phyloP scores from a whole-genome alignment of 2,797 vertebrate species.

The Allobates femoralis region DNA sequence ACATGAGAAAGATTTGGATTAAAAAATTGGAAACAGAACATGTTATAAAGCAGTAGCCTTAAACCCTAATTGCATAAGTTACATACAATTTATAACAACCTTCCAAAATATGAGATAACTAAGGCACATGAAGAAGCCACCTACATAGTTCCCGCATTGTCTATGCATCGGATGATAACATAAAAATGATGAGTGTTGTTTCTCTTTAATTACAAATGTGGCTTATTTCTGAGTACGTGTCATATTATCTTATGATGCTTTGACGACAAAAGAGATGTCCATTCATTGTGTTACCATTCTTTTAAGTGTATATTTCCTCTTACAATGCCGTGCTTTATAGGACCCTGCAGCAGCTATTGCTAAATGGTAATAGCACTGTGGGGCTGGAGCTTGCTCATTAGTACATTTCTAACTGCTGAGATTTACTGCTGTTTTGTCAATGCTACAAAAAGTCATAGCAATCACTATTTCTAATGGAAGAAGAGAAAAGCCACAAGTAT shows the following conservation, averaged over 20 bases:
- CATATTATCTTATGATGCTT: constrained; percentile 7
- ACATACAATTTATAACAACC: not conserved
- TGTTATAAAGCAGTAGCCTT: not conserved
- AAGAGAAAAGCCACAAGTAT: not conserved
- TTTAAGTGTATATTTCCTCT: constrained; percentile 25
- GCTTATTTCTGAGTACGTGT: not conserved
- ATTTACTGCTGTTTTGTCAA: constrained; percentile 60
- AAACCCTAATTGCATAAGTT: not conserved
- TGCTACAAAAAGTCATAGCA: constrained; percentile 16
- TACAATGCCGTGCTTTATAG: constrained; percentile 20
- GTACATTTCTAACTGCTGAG: constrained; percentile 47
- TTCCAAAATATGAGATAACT: not conserved
- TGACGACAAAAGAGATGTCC: not conserved
- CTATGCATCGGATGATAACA: not conserved
- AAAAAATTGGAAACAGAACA: not conserved
- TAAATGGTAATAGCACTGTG: constrained; percentile 36
- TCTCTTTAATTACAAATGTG: not conserved
- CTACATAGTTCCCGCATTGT: not conserved
- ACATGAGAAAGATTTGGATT: not conserved
- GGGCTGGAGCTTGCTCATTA: constrained; percentile 45
- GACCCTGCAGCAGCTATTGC: constrained; percentile 29
- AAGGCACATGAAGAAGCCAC: not conserved
- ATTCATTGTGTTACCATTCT: constrained; percentile 9
- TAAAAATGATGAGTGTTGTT: not conserved
- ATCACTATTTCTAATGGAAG: constrained; percentile 11